Evolutionary conservation across 2,113 vertebrate genomes (phyloP).

Genomic region (Grallaria varia): DNA sequence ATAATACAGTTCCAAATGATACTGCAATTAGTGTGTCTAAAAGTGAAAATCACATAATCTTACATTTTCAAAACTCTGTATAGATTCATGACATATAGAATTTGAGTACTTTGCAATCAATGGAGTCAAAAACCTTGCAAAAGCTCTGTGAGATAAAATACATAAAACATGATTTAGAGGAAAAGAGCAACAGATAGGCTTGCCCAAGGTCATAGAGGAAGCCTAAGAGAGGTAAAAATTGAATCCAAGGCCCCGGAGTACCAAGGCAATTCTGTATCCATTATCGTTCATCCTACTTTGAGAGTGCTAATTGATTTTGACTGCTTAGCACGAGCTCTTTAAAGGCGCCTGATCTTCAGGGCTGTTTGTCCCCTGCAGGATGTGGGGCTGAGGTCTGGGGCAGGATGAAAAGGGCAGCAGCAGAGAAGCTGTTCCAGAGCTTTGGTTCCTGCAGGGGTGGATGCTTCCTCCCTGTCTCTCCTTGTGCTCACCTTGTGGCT

Average conservation of each 20-base stretch:
- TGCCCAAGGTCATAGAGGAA: constrained; percentile 53
- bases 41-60: neutral
- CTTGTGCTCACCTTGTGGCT: neutral
- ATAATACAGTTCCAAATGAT: neutral
- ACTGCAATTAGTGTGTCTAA: neutral
- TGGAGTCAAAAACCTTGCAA: neutral
- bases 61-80: neutral
- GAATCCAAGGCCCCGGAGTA: constrained; percentile 30
- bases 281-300: constrained; percentile 59
- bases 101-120: neutral
- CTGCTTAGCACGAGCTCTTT: constrained; percentile 62
- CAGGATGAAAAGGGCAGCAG: constrained; percentile 32
- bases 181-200: constrained; percentile 53
- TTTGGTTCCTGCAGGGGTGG: neutral
- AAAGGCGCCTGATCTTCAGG: constrained; percentile 44
- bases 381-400: constrained; percentile 13
- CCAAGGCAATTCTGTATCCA: constrained; percentile 40
- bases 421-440: neutral
- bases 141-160: neutral
- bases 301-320: constrained; percentile 67
- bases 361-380: constrained; percentile 45
- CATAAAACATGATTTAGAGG: neutral
- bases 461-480: neutral
- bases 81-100: neutral
- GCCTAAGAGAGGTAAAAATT: constrained; percentile 37